These are phyloP conservation scores for Mirounga angustirostris DNA, from an alignment of 2,113 vertebrate genomes.

Conservation along the genomic window DNA sequence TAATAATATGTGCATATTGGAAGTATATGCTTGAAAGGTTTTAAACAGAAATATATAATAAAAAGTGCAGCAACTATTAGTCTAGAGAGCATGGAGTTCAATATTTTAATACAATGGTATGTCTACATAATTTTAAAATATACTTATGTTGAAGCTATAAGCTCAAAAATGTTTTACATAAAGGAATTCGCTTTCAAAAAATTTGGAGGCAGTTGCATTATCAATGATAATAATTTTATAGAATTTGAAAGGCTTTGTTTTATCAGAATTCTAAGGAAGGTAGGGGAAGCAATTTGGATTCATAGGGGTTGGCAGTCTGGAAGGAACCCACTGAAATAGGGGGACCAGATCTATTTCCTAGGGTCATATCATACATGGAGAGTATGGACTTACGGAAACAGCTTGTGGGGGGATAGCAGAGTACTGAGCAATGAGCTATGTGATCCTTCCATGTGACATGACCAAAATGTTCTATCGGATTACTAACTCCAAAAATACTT, in stretches of 20 bases:
- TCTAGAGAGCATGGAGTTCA: not conserved
- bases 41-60: not conserved
- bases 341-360: not conserved
- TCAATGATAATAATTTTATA: constrained; percentile 4
- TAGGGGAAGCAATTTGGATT: not conserved
- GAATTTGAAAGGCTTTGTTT: not conserved
- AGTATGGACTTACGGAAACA: not conserved
- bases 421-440: not conserved
- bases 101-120: not conserved
- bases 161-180: not conserved
- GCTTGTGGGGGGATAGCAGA: not conserved
- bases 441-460: not conserved
- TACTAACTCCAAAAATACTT: not conserved
- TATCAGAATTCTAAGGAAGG: constrained; percentile 33
- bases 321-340: not conserved
- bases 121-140: not conserved
- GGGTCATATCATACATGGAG: not conserved
- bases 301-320: not conserved
- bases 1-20: not conserved
- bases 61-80: not conserved
- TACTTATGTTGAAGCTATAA: not conserved
- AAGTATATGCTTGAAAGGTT: not conserved
- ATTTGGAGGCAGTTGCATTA: not conserved
- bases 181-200: not conserved
- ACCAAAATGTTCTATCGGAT: not conserved